phyloP scores from a whole-genome alignment of 1,140 invertebrate genomes.

The Tetramorium alpestre region DNA sequence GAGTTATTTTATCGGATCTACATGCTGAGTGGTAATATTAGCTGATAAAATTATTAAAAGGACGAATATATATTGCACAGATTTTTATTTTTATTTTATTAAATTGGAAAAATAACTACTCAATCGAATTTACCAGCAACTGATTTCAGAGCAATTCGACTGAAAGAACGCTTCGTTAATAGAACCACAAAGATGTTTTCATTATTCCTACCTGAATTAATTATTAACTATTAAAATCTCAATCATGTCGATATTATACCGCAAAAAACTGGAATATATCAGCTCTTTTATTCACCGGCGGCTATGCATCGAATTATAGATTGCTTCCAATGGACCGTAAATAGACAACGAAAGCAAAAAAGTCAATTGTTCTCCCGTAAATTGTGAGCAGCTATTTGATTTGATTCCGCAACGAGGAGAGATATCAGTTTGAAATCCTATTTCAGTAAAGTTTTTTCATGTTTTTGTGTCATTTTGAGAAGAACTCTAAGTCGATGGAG shows the following conservation, averaged over 20 bases:
- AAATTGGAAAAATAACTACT: not conserved
- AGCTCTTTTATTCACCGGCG: not conserved
- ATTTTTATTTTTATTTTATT: constrained; percentile 14
- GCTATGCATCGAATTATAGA: constrained; percentile 38
- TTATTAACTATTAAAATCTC: not conserved
- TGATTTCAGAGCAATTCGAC: not conserved
- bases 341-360: constrained; percentile 14
- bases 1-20: not conserved
- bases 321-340: constrained; percentile 18
- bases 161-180: not conserved
- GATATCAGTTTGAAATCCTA: not conserved
- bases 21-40: too few species aligned
- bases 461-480: constrained; percentile 1
- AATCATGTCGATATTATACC: not conserved
- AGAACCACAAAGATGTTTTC: not conserved
- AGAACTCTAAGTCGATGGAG: not conserved
- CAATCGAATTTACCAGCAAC: not conserved
- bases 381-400: not conserved
- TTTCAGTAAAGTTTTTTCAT: constrained; percentile 17
- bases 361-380: constrained; percentile 2
- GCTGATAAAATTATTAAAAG: not conserved
- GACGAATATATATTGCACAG: not conserved
- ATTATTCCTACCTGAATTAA: constrained; percentile 5
- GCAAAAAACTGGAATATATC: not conserved
- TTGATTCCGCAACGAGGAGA: constrained; percentile 12